Evolutionary conservation across 2,888 invertebrate genomes (phyloP).

Genomic region (Empis stercorea): DNA sequence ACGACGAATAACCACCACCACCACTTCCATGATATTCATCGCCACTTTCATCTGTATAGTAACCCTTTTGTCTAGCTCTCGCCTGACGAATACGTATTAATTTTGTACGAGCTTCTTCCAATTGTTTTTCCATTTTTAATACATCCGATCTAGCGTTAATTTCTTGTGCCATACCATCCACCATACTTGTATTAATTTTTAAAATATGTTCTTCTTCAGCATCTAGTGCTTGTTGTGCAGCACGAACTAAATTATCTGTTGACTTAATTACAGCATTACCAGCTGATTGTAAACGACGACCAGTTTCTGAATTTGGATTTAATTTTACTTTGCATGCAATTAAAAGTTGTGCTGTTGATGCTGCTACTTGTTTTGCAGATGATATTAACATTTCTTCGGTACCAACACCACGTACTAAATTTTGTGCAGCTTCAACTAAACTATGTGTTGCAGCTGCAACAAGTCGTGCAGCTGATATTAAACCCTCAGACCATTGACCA

Average conservation of each 20-base stretch:
- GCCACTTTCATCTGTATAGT: conserved; percentile 47
- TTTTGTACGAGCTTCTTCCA: conserved; percentile 82
- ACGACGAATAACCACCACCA: conserved; percentile 24
- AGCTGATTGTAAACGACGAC: conserved; percentile 79
- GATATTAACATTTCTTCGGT: conserved; percentile 94
- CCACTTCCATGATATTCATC: conserved; percentile 29
- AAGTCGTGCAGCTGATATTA: conserved; percentile 86
- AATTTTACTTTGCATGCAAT: conserved; percentile 99
- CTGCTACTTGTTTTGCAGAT: conserved; percentile 91
- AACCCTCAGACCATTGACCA: conserved; percentile 96
- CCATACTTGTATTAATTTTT: conserved; percentile 84
- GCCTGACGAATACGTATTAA: conserved; percentile 86
- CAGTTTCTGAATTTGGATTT: conserved; percentile 88
- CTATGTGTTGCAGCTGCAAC: conserved; percentile 97
- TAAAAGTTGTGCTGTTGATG: conserved; percentile 90
- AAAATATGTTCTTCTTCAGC: conserved; percentile 85
- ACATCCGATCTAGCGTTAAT: conserved; percentile 85
- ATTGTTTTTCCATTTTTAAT: conserved; percentile 82
- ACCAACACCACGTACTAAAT: conserved; percentile 81
- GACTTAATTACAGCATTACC: conserved; percentile 96
- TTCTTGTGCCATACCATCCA: conserved; percentile 94
- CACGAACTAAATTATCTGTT: conserved; percentile 91
- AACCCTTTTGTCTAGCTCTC: conserved; percentile 61
- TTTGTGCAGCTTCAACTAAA: conserved; percentile 94
- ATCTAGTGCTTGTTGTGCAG: conserved; percentile 84